Evolutionary conservation across 2,113 vertebrate genomes (phyloP).

Genomic region (Anhinga rufa): DNA sequence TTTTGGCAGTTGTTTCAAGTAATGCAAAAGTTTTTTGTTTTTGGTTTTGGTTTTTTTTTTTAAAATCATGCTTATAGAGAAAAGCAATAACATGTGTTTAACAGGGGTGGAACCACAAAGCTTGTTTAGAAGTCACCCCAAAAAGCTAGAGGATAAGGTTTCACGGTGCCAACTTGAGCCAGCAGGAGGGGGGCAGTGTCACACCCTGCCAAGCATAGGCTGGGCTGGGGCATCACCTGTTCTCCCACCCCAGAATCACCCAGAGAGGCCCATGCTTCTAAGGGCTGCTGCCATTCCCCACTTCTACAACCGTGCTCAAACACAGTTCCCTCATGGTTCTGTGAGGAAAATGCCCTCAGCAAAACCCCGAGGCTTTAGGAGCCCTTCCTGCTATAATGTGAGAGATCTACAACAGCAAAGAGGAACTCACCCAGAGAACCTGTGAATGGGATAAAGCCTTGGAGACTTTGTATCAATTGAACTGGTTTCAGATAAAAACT

Average conservation of each 20-base stretch:
- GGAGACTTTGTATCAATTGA: not conserved
- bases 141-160: not conserved
- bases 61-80: not conserved
- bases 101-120: not conserved
- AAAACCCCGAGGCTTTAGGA: not conserved
- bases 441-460: not conserved
- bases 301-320: rapidly evolving
- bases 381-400: not conserved
- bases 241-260: not conserved
- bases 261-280: rapidly evolving
- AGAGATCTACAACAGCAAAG: rapidly evolving
- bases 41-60: no score
- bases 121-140: not conserved
- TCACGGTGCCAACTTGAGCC: not conserved
- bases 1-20: not conserved
- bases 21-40: no score
- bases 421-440: not conserved
- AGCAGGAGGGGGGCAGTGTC: rapidly evolving
- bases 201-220: no score
- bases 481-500: not conserved
- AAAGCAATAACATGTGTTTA: not conserved
- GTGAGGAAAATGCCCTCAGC: not conserved
- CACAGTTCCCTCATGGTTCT: rapidly evolving
- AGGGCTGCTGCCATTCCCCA: not conserved
- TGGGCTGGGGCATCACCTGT: not conserved